phyloP scores from a whole-genome alignment of 2,888 invertebrate species.

The Lasioglossum pauxillum region DNA sequence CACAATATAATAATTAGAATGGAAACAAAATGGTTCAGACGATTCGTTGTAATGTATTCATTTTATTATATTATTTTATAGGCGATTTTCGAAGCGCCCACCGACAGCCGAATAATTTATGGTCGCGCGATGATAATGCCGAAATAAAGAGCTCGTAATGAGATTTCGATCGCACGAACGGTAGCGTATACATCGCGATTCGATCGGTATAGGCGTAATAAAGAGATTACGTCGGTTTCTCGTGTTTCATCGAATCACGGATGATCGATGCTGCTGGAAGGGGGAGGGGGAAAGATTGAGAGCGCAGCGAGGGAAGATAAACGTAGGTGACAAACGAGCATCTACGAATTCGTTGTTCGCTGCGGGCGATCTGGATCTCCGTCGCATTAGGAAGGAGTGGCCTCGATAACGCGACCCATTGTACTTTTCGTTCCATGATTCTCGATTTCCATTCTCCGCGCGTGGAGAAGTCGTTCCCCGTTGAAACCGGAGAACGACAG shows the following conservation, averaged over 20 bases:
- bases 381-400: neutral
- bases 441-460: neutral
- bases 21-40: too few relatives aligned
- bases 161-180: neutral
- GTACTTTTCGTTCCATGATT: neutral
- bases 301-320: neutral
- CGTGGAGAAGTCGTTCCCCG: neutral
- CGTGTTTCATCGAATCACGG: neutral
- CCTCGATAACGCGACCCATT: constrained; percentile 1
- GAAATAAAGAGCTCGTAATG: neutral
- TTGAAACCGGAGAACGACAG: neutral
- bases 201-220: neutral
- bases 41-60: neutral
- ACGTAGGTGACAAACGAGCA: constrained; percentile 2
- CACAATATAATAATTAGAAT: too few relatives aligned
- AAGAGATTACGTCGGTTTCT: neutral
- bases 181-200: neutral
- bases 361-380: neutral
- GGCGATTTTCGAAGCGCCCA: neutral
- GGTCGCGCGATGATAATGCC: neutral
- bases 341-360: neutral
- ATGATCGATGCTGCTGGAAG: neutral
- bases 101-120: neutral
- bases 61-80: neutral
- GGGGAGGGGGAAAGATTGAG: neutral